phyloP scores from a whole-genome alignment of 2,797 vertebrate species.

The Brachymystax lenok region DNA sequence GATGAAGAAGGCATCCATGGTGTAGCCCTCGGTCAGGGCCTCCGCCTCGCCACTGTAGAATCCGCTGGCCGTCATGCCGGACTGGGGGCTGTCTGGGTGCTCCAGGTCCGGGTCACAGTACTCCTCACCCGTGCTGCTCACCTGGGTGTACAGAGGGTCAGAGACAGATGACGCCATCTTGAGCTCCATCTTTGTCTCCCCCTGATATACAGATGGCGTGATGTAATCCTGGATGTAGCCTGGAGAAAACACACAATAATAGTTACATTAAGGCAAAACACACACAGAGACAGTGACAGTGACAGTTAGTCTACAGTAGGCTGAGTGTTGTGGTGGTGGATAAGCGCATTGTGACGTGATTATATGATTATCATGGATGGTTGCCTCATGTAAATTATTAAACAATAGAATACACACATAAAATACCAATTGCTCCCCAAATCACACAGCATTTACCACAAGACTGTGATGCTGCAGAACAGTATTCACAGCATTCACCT shows the following conservation, averaged over 20 bases:
- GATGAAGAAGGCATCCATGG: slow-evolving; percentile 99
- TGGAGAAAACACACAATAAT: slow-evolving; percentile 67
- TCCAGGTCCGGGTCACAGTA: slow-evolving; percentile 90
- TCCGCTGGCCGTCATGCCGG: slow-evolving; percentile 90
- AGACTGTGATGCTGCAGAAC: slow-evolving; percentile 40
- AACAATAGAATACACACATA: slow-evolving; percentile 34
- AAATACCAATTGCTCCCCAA: slow-evolving; percentile 13
- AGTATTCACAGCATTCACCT: slow-evolving; percentile 19
- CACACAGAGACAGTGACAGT: slow-evolving; percentile 10
- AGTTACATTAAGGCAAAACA: neutral
- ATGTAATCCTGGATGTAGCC: slow-evolving; percentile 95
- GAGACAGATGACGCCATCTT: slow-evolving; percentile 82
- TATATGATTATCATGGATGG: slow-evolving; percentile 60
- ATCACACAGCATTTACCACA: slow-evolving; percentile 50
- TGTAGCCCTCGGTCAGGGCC: slow-evolving; percentile 95
- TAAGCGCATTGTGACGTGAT: slow-evolving; percentile 59
- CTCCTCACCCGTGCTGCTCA: slow-evolving; percentile 81
- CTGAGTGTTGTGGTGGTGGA: slow-evolving; percentile 59
- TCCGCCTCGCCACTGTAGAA: slow-evolving; percentile 93
- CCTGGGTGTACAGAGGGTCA: slow-evolving; percentile 84
- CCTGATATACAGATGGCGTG: slow-evolving; percentile 84
- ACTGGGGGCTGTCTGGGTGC: slow-evolving; percentile 94
- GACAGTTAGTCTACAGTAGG: slow-evolving; percentile 19
- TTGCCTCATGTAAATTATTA: slow-evolving; percentile 50
- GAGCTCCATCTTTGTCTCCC: slow-evolving; percentile 89